Evolutionary conservation across 1,140 invertebrate genomes (phyloP), one percentile per base, ranked within the genome.

Genomic region (Drosophila yakuba): DNA sequence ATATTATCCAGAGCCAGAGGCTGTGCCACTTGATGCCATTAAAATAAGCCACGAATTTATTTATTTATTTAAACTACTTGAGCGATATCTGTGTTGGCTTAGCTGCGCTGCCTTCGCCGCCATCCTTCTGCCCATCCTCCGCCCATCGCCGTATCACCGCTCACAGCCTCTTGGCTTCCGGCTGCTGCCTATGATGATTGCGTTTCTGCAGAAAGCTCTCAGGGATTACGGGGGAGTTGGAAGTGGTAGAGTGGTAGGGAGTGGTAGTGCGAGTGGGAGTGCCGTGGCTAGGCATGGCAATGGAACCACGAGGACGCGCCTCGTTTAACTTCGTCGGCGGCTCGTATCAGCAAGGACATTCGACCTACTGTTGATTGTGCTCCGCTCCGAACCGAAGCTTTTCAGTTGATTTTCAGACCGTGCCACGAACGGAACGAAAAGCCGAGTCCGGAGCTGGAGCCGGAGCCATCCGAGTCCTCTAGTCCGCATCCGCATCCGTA

Each of bases 401-500:
- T 86, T 88, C 84, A 88, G 83, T 88, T 89, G 76, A 89, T 89
- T 89, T 89, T 89, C 76, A 89, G 83, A 80, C 84, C 80, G 84
- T 80, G 83, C 84, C 72, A 88, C 72, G 83, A 84, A 80, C 84
- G 76, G 83, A 77, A 86, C 83, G 62, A 79, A 88, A 84, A 58
- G 47, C 54, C 63, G 50, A 44, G 35, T 35, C 35, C 38, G 38
- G 38, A 39, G 11, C 38, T 47, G 67, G 67, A 39, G 11, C 38
- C 60, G 67, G 67, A 68, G 48, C 63, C 38, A 4, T 38, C 32
- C 43, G 28, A 36, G 20, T 35, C 57, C 63, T 14, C 63, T 11
- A 54, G 48, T 56, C 62, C 43, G 20, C 35, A 52, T 14, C 32
- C 35, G 25, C 28, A 51, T 41, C 25, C 36, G 28, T 20, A 44